A percentile compares a stretch with the other conserved stretches of the same genome.
phyloP scores from a whole-genome alignment of 2,113 vertebrate species.

The Anser brachyrhynchus region DNA sequence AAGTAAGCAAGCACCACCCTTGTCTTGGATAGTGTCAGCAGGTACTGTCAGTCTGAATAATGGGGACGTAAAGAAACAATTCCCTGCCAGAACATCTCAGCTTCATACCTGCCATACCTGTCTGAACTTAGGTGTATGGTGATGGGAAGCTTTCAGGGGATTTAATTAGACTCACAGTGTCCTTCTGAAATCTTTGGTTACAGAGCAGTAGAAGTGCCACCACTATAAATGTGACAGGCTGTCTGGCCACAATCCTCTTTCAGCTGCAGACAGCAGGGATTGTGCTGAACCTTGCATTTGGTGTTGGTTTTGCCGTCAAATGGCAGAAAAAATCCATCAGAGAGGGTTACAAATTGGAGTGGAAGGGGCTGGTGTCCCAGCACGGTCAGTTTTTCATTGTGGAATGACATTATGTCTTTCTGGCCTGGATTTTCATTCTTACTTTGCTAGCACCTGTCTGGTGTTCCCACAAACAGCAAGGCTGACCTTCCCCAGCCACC shows the following conservation, averaged over 20 bases:
- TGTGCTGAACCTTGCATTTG: neutral
- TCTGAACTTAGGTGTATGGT: neutral
- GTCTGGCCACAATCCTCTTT: neutral
- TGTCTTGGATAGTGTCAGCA: neutral
- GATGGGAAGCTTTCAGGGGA: neutral
- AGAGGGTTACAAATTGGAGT: neutral
- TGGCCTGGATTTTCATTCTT: neutral
- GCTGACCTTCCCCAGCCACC: neutral
- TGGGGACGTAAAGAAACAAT: neutral
- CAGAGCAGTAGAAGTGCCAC: neutral
- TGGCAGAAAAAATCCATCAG: neutral
- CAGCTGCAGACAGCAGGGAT: neutral
- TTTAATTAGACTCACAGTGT: neutral
- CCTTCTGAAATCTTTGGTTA: neutral
- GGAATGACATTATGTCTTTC: neutral
- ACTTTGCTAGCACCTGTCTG: neutral
- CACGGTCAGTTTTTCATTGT: neutral
- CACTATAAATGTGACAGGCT: neutral
- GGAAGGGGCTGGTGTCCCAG: neutral
- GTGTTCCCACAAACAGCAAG: neutral
- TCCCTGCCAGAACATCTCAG: neutral
- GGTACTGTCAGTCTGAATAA: neutral
- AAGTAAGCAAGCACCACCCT: neutral
- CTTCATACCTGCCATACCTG: neutral
- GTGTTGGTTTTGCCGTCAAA: neutral